Base-by-base conservation (phyloP, 2,888 invertebrate genomes). In the Hypomecis atomaria region DNA sequence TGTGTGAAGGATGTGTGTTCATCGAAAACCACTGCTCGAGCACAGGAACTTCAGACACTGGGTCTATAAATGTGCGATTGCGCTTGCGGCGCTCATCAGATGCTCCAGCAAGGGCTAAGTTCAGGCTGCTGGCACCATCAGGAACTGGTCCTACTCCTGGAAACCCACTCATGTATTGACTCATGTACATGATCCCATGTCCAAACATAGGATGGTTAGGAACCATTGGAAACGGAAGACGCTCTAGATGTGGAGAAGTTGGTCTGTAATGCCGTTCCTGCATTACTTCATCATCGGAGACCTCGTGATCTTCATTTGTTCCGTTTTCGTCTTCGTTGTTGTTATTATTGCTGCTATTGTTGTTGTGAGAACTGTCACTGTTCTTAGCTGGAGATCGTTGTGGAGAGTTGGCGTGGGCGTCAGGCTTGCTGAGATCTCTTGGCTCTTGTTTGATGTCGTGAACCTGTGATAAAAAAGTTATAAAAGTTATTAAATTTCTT, bases 1-100 rank as follows among this genome's bases (percentile, higher is more conserved):
- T 98, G 90, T 99, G 99, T 76, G 99, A 98, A 44, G 99, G 99
- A 92, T 99, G 99, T 42, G 99, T 99, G 89, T 99, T 99, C 90
- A 98, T 96, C 38, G 97, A 96, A 89, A 99, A 99, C 99, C 99
- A 99, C 83, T 98, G 97, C 84, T 98, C 98, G 70, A 98, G 92
- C 69, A 97, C 95, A 23, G 98, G 98, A 62, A 99, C 98, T 93
- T 99, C 99, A 11, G 99, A 98, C 33, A 99, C 98, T 0, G 99
- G 99, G 91, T 99, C 99, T 80, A 99, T 99, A 92, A 99, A 99
- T 47, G 99, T 99, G 73, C 99, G 95, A 87, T 99, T 99, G 48
- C 99, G 95, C 86, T 99, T 98, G 71, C 98, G 95, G 43, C 98
- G 94, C 82, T 98, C 98, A 78, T 98, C 98, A n/a, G 95, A 95